Evolutionary conservation across 2,113 vertebrate species (phyloP).

Genomic region (Piprites chloris): DNA sequence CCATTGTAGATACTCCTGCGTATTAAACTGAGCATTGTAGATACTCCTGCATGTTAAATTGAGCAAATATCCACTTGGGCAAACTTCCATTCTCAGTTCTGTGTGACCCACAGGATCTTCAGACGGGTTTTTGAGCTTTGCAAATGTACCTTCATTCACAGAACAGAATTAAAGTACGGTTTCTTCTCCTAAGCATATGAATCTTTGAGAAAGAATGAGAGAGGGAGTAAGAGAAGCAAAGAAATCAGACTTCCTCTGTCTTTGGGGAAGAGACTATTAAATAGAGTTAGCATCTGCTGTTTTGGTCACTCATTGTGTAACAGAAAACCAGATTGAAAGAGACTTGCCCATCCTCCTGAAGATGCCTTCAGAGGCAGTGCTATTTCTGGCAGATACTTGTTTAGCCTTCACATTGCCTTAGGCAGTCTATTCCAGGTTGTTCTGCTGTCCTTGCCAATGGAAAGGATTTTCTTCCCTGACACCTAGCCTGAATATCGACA

Average conservation of each 20-base stretch:
- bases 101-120: not conserved
- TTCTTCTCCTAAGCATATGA: not conserved
- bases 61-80: not conserved
- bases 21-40: not conserved
- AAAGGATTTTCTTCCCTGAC: not conserved
- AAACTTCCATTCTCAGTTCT: not conserved
- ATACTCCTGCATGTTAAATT: not conserved
- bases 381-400: not conserved
- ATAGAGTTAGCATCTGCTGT: not conserved
- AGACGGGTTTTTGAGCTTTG: not conserved
- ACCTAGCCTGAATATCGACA: not conserved
- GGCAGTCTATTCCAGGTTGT: not conserved
- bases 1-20: not conserved
- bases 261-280: not conserved
- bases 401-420: not conserved
- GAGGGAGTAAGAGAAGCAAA: not conserved
- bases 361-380: not conserved
- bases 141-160: not conserved
- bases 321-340: not conserved
- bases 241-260: not conserved
- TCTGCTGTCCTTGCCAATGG: not conserved
- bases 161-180: not conserved
- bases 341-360: not conserved
- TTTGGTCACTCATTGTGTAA: not conserved
- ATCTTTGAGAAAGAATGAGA: not conserved